These are phyloP conservation scores for Acanthurus tractus DNA, from an alignment of 2,797 vertebrate species.

Conservation along the genomic window DNA sequence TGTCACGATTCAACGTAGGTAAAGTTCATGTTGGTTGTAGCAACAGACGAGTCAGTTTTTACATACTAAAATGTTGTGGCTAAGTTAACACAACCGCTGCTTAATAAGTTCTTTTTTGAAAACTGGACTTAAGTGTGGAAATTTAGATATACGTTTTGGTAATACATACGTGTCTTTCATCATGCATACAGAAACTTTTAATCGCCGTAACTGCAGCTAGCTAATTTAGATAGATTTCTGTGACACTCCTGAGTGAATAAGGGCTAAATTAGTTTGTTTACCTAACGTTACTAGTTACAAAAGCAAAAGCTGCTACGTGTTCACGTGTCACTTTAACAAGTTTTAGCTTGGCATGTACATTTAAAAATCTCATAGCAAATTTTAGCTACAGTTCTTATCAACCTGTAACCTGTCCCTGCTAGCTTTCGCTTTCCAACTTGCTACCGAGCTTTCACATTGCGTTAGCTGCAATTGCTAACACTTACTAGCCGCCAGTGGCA, in stretches of 20 bases:
- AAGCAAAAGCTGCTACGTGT: neutral
- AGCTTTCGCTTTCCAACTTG: constrained; percentile 27
- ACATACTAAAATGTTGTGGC: too few species aligned
- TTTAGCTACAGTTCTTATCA: too few species aligned
- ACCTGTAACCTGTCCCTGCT: neutral
- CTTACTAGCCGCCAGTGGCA: constrained; percentile 40
- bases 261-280: too few species aligned
- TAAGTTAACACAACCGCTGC: too few species aligned
- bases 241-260: neutral
- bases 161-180: too few species aligned
- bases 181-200: too few species aligned
- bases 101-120: too few species aligned
- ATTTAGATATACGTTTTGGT: too few species aligned
- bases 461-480: constrained; percentile 58
- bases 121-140: too few species aligned
- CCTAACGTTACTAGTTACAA: neutral
- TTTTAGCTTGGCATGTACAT: neutral
- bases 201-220: neutral
- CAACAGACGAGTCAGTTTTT: too few species aligned
- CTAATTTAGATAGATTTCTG: neutral
- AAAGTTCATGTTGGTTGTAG: neutral
- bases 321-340: accelerated
- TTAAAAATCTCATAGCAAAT: accelerated
- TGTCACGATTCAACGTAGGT: neutral
- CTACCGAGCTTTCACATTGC: neutral